Conservation (phyloP, 2,888 invertebrate genomes). For the Eupithecia abbreviata region DNA sequence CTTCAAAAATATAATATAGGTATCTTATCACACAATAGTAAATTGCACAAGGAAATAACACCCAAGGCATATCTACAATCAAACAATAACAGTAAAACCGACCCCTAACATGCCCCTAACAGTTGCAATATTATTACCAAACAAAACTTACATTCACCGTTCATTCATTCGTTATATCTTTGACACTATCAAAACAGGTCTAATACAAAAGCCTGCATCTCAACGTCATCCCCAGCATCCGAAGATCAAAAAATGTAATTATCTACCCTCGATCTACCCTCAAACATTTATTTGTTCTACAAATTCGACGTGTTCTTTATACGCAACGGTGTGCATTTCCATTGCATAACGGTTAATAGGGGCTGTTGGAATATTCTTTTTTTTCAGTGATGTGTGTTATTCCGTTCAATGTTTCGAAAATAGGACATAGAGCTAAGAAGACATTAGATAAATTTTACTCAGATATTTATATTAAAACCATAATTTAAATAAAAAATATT, state of each 20-base stretch:
- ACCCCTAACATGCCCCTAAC: conserved; percentile 16
- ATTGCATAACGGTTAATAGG: conserved; percentile 43
- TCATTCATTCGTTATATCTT: conserved; percentile 60
- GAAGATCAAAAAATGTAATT: conserved; percentile 84
- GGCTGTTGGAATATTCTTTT: neutral
- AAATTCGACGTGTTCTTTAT: conserved; percentile 80
- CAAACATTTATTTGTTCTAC: conserved; percentile 84
- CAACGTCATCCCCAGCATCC: conserved; percentile 72
- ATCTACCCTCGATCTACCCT: conserved; percentile 83
- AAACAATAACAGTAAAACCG: conserved; percentile 23
- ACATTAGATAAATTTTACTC: neutral
- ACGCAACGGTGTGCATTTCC: conserved; percentile 70
- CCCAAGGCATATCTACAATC: conserved; percentile 12
- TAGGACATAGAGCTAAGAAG: neutral
- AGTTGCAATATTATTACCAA: conserved; percentile 31
- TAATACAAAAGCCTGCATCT: conserved; percentile 56
- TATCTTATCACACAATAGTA: neutral
- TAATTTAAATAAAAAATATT: neutral
- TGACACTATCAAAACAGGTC: conserved; percentile 76
- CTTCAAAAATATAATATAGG: neutral
- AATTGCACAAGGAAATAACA: neutral
- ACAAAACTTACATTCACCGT: conserved; percentile 49
- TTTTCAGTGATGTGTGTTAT: neutral
- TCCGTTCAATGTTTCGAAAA: neutral
- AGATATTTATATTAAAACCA: neutral